Evolutionary conservation across 1,140 invertebrate species (phyloP).

Genomic region (Dendroctonus valens): DNA sequence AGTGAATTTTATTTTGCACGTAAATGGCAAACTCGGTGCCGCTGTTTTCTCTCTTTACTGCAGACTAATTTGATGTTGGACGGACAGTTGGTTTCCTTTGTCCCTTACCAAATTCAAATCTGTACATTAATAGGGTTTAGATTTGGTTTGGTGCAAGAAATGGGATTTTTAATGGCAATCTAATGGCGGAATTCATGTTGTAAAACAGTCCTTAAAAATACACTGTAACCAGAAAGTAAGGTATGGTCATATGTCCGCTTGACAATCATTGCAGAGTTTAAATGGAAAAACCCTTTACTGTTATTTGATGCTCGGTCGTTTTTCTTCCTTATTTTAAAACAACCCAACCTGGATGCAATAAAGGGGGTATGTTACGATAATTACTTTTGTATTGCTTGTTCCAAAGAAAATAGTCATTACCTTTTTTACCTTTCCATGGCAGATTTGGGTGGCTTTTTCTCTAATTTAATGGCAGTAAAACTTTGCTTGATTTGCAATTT

Average conservation of each 20-base stretch:
- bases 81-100: constrained; percentile 16
- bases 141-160: no score
- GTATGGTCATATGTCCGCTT: no score
- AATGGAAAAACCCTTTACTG: no score
- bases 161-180: no score
- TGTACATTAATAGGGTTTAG: no score
- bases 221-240: no score
- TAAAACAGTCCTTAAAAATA: no score
- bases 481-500: not conserved
- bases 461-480: not conserved
- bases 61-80: constrained; percentile 12
- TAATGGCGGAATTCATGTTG: no score
- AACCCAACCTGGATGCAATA: not conserved
- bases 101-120: not conserved
- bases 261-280: no score
- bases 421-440: not conserved
- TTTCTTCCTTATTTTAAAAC: constrained; percentile 5
- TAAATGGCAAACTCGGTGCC: constrained; percentile 19
- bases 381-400: constrained; percentile 5
- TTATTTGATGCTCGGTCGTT: not conserved
- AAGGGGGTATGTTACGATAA: not conserved
- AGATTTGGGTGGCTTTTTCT: not conserved
- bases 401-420: constrained; percentile 6
- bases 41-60: constrained; percentile 2
- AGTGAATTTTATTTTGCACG: constrained; percentile 20